Percentiles rank a stretch among this genome's conserved stretches.
These are phyloP conservation scores for Gasteruption jaculator DNA, from an alignment of 2,888 invertebrate genomes.

Conservation along the genomic window DNA sequence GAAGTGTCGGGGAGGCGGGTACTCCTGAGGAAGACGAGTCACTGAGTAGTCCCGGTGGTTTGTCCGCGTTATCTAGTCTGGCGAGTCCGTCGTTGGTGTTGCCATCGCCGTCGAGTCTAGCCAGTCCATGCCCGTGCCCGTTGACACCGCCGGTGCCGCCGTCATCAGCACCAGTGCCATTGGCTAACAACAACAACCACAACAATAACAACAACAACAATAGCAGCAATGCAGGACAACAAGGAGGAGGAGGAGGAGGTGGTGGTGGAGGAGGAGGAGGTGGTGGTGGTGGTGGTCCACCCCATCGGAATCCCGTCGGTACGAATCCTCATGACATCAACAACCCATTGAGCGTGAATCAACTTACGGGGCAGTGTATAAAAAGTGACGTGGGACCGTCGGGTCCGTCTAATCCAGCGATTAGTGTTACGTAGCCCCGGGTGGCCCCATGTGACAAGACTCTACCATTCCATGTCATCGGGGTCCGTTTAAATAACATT, in stretches of 20 bases:
- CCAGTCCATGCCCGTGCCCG: conserved; percentile 59
- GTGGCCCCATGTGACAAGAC: conserved; percentile 49
- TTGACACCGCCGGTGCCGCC: conserved; percentile 49
- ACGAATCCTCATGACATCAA: conserved; percentile 89
- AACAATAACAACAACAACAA: conserved; percentile 40
- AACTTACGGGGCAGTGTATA: conserved; percentile 71
- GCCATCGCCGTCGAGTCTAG: conserved; percentile 70
- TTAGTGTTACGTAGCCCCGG: conserved; percentile 53
- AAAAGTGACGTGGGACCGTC: conserved; percentile 49
- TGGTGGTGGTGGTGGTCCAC: no score
- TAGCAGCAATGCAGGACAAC: no score
- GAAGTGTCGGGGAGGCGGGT: conserved; percentile 75
- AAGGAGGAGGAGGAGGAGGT: conserved; percentile 48
- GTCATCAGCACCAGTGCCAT: conserved; percentile 26
- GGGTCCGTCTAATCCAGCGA: conserved; percentile 48
- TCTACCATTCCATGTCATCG: conserved; percentile 43
- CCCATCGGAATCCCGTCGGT: conserved; percentile 76
- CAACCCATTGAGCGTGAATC: conserved; percentile 87
- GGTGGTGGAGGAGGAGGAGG: conserved; percentile 49
- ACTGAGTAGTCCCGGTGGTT: conserved; percentile 59
- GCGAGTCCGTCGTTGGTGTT: conserved; percentile 70
- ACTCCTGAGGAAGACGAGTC: conserved; percentile 54
- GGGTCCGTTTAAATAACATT: conserved; percentile 48
- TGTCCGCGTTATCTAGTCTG: conserved; percentile 65
- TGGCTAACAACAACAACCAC: conserved; percentile 21